Evolutionary conservation across 2,797 vertebrate species (phyloP), one percentile per base, ranked within the genome.

Genomic region (Notoglanidium macrostoma): DNA sequence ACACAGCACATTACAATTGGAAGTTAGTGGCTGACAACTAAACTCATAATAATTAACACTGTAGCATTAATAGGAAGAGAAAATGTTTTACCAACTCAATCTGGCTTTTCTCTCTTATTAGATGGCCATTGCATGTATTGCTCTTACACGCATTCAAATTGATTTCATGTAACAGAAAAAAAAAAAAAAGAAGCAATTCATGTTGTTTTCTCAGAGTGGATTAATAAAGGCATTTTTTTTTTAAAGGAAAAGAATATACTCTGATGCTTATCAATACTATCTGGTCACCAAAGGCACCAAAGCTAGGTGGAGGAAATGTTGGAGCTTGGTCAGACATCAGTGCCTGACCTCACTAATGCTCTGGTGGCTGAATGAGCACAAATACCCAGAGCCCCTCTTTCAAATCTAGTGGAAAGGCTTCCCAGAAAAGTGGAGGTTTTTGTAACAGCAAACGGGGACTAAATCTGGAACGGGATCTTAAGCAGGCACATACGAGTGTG

Each of bases 31-130:
- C 29, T 12, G 59, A 35, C 29, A 79, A 11, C 9, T 19, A 4
- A 15, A 44, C 57, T 63, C 35, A 63, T 59, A 59, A 80, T 80
- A 81, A 63, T 44, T 63, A 81, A 80, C 44, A 7, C 21, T 63
- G 12, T 44, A 26, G 19, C 19, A 59, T 59, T 59, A 59, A 40
- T 26, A 46, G 23, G 14, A 81, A 63, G 40, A 11, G 54, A 23
- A 76, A 54, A 29, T 74, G 4, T 49, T 74, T 74, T 74, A 77
- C n/a, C 49, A 74, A 23, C n/a, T n/a, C 72, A 29, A 10, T 29
- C 67, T 40, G 68, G 2, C 17, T 72, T 35, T 23, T 23, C 35
- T 21, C 2, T 72, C 68, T 72, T 44, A 46, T 44, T 44, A 26
- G 40, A 23, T 73, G 70, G 4, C 14, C 44, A 73, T 5, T 55